These are phyloP conservation scores for Spilarctia lutea DNA, from an alignment of 2,888 invertebrate genomes.

Conservation along the genomic window DNA sequence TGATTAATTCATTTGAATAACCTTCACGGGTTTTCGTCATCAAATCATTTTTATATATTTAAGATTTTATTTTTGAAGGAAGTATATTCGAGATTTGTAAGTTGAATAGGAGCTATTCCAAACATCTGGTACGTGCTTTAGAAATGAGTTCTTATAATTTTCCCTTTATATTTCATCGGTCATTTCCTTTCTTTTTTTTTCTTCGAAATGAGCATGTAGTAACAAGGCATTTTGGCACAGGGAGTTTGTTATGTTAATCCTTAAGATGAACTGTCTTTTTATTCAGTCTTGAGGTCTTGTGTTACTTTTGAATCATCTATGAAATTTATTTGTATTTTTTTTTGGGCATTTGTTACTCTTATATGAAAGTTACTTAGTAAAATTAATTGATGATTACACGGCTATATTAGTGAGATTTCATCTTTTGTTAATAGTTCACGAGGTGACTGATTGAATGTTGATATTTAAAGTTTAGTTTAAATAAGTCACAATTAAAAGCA, in stretches of 20 bases:
- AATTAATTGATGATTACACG: neutral
- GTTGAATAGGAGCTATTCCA: slow-evolving; percentile 41
- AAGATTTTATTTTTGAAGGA: neutral
- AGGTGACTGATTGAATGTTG: neutral
- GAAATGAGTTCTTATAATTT: slow-evolving; percentile 22
- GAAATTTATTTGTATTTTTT: neutral
- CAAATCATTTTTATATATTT: neutral
- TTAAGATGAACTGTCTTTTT: no score
- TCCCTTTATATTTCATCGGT: slow-evolving; percentile 24
- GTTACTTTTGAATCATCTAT: neutral
- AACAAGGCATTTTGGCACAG: slow-evolving; percentile 31
- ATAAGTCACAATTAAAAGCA: no score
- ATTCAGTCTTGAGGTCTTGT: slow-evolving; percentile 4
- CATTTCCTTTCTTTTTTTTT: slow-evolving; percentile 23
- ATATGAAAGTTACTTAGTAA: neutral
- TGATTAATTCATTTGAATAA: slow-evolving; percentile 25
- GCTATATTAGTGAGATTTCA: neutral
- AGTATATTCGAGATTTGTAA: slow-evolving; percentile 26
- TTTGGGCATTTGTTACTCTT: neutral
- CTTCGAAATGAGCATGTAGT: slow-evolving; percentile 41
- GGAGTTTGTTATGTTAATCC: neutral
- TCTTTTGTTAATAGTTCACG: neutral
- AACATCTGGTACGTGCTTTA: slow-evolving; percentile 43
- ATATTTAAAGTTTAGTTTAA: no score
- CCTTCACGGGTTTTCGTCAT: neutral